phyloP scores from a whole-genome alignment of 1,140 invertebrate species.

The Hormaphis cornu region DNA sequence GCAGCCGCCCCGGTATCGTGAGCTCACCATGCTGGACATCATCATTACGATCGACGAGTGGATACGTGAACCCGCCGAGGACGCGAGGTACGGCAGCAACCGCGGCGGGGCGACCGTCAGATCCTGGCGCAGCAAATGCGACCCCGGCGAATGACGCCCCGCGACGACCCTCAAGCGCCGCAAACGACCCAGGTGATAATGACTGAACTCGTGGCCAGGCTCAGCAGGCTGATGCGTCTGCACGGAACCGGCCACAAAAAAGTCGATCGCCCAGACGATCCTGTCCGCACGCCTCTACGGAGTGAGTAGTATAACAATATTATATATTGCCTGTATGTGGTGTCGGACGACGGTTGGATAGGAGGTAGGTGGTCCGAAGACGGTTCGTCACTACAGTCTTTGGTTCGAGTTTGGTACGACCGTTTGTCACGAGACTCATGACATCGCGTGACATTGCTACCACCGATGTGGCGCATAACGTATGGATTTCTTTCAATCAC shows the following conservation, averaged over 20 bases:
- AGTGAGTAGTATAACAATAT: neutral
- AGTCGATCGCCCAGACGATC: neutral
- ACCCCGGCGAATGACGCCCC: constrained; percentile 25
- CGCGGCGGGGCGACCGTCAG: constrained; percentile 13
- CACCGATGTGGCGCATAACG: too few relatives aligned
- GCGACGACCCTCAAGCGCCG: neutral
- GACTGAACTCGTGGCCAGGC: constrained; percentile 6
- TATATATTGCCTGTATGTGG: neutral
- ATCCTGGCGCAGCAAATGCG: constrained; percentile 21
- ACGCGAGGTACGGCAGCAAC: constrained; percentile 6
- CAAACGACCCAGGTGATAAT: constrained; percentile 30
- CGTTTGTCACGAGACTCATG: too few relatives aligned
- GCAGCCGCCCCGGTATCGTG: neutral
- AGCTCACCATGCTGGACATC: constrained; percentile 10
- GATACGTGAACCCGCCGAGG: constrained; percentile 15
- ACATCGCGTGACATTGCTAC: too few relatives aligned
- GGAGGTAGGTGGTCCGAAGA: too few relatives aligned
- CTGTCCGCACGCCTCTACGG: constrained; percentile 1
- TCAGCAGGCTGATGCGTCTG: neutral
- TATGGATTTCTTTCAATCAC: too few relatives aligned
- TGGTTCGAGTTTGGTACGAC: too few relatives aligned
- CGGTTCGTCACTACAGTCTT: too few relatives aligned
- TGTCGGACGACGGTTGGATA: too few relatives aligned
- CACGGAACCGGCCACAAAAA: constrained; percentile 1
- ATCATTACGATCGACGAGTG: constrained; percentile 19